phyloP scores from a whole-genome alignment of 2,113 vertebrate species.

The Crypturellus undulatus region DNA sequence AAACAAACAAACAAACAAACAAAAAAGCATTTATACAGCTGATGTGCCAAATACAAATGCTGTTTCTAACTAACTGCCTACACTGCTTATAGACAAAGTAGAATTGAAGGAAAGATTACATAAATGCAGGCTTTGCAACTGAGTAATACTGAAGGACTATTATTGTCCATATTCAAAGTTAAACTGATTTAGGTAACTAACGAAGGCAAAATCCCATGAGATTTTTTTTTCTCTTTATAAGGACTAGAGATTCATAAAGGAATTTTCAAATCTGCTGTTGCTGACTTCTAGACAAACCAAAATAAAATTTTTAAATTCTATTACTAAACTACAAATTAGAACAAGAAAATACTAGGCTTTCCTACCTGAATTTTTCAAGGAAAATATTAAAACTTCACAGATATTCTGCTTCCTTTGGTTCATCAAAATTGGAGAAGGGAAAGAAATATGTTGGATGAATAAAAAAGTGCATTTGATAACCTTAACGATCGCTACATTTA shows the following conservation, averaged over 20 bases:
- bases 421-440: neutral
- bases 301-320: neutral
- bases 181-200: neutral
- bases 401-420: neutral
- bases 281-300: neutral
- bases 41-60: neutral
- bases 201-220: neutral
- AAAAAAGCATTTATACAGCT: neutral
- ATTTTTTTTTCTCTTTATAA: neutral
- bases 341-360: neutral
- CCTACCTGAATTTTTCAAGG: neutral
- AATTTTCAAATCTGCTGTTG: neutral
- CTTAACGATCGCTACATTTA: neutral
- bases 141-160: neutral
- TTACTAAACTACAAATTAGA: neutral
- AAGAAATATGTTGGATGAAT: neutral
- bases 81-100: neutral
- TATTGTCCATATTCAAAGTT: neutral
- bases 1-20: rapidly evolving
- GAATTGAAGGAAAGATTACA: neutral
- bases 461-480: neutral
- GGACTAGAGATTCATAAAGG: neutral
- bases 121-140: neutral
- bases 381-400: neutral
- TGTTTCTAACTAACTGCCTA: neutral